Percentiles rank a stretch among this genome's conserved stretches.
Conservation (phyloP, 2,888 invertebrate species). For the Morpho helenor region DNA sequence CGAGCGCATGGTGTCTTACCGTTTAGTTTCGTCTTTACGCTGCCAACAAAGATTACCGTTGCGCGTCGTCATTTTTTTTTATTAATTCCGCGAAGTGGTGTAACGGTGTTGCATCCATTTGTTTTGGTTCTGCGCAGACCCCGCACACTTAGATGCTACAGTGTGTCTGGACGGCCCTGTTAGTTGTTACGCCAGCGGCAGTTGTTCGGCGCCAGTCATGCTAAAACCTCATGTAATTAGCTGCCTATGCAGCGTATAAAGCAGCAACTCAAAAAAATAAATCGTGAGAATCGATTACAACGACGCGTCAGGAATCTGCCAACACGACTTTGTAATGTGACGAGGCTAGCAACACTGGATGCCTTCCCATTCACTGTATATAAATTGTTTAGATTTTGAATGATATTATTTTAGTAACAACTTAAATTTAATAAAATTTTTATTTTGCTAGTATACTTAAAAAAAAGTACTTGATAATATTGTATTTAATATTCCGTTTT, state of each 20-base stretch:
- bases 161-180: conserved; percentile 14
- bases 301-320: conserved; percentile 35
- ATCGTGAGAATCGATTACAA: conserved; percentile 35
- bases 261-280: conserved; percentile 17
- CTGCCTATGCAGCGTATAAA: conserved; percentile 3
- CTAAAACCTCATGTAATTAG: conserved; percentile 13
- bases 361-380: conserved; percentile 19
- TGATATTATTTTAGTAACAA: not conserved
- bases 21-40: conserved; percentile 26
- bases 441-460: too few species aligned
- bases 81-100: conserved; percentile 71
- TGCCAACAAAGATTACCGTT: conserved; percentile 71
- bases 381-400: not conserved
- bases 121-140: conserved; percentile 55
- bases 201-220: conserved; percentile 18
- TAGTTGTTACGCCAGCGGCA: conserved; percentile 27
- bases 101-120: conserved; percentile 74
- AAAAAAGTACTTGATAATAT: too few species aligned
- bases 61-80: conserved; percentile 55
- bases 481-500: too few species aligned
- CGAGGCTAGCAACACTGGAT: conserved; percentile 22
- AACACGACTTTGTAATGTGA: conserved; percentile 33
- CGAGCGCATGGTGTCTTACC: too few species aligned
- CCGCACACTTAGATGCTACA: conserved; percentile 34
- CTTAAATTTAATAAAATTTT: not conserved